phyloP scores from a whole-genome alignment of 1,140 invertebrate species.

The Listronotus oregonensis region DNA sequence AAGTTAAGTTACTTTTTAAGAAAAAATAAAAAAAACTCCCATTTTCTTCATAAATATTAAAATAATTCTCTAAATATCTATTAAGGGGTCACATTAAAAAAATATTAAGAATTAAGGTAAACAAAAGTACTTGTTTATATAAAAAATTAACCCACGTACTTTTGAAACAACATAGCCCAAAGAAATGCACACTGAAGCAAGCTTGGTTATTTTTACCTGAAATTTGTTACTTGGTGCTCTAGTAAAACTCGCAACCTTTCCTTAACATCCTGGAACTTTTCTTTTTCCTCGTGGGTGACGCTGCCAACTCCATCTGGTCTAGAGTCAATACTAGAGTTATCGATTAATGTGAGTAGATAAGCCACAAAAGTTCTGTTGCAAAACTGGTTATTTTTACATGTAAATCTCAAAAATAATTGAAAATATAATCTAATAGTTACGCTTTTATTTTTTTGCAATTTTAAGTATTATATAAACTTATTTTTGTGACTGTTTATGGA shows the following conservation, averaged over 20 bases:
- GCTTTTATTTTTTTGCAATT: background rate
- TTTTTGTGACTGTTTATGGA: too few species aligned
- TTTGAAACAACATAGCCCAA: background rate
- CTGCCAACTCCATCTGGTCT: conserved; percentile 98
- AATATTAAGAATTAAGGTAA: too few species aligned
- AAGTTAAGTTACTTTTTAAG: too few species aligned
- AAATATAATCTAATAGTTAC: background rate
- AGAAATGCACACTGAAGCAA: conserved; percentile 1
- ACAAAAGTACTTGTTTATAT: too few species aligned
- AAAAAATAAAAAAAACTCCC: too few species aligned
- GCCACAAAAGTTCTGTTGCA: conserved; percentile 3
- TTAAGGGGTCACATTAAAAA: too few species aligned
- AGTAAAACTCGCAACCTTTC: conserved; percentile 89
- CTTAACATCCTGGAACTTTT: conserved; percentile 97
- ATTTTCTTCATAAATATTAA: too few species aligned
- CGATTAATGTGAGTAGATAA: conserved; percentile 47
- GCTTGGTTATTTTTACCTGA: conserved; percentile 68
- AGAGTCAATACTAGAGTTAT: conserved; percentile 57
- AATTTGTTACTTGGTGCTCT: conserved; percentile 99
- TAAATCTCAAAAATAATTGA: background rate
- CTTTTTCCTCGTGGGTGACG: conserved; percentile 96
- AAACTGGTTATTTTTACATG: conserved; percentile 15
- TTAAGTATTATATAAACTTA: too few species aligned
- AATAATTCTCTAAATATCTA: too few species aligned
- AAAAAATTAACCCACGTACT: background rate